Evolutionary conservation across 2,113 vertebrate species (phyloP).

Genomic region (Pleuronectes platessa): DNA sequence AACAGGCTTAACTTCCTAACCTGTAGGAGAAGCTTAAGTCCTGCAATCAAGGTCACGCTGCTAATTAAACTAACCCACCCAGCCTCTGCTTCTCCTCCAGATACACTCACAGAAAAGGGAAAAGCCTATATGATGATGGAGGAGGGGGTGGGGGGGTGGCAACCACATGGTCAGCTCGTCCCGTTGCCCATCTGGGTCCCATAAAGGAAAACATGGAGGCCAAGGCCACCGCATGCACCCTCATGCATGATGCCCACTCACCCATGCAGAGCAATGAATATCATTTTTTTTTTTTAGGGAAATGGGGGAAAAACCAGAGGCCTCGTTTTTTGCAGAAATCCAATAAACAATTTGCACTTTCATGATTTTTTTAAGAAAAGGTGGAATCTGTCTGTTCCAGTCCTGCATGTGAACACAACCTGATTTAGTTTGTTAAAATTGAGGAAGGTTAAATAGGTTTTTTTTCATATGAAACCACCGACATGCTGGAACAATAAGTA

Average conservation of each 20-base stretch:
- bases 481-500: too few relatives aligned
- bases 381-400: background rate
- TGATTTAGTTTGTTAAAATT: background rate
- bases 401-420: background rate
- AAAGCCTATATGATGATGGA: conserved; percentile 47
- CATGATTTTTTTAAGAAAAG: background rate
- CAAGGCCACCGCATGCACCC: conserved; percentile 77
- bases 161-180: conserved; percentile 81
- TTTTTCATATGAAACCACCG: too few relatives aligned
- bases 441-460: too few relatives aligned
- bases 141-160: conserved; percentile 51
- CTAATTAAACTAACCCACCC: conserved; percentile 17
- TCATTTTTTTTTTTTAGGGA: conserved; percentile 10
- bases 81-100: background rate
- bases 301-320: conserved; percentile 1
- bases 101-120: conserved; percentile 15
- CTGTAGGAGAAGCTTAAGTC: conserved; percentile 16
- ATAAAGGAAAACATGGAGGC: conserved; percentile 77
- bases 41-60: background rate
- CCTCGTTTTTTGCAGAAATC: background rate
- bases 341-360: background rate
- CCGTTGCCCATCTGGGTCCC: conserved; percentile 84
- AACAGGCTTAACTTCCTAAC: conserved; percentile 4
- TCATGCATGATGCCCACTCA: conserved; percentile 68
- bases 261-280: conserved; percentile 61